Evolutionary conservation across 2,888 invertebrate species (phyloP).

Genomic region (Tipula lateralis): DNA sequence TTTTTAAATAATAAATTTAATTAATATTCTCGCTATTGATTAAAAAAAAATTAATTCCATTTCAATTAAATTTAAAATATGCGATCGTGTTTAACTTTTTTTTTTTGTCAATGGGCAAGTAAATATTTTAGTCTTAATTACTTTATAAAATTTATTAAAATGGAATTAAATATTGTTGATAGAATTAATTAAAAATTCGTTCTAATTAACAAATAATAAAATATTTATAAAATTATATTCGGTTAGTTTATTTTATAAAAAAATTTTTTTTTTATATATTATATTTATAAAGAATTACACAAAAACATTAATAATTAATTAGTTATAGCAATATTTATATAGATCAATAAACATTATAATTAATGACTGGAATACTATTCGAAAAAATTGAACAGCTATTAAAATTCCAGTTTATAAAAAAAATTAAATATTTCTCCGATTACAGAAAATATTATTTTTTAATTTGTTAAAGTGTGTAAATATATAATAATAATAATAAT

Average conservation of each 20-base stretch:
- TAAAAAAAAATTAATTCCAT: not conserved
- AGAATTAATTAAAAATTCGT: conserved; percentile 19
- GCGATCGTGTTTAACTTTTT: not conserved
- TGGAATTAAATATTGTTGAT: not conserved
- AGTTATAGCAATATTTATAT: not conserved
- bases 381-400: not conserved
- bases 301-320: not conserved
- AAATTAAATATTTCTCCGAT: not conserved
- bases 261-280: not conserved
- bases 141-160: not conserved
- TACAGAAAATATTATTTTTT: conserved; percentile 8
- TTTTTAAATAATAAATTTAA: not conserved
- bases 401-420: conserved; percentile 24
- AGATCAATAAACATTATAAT: not conserved
- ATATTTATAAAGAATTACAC: not conserved
- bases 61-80: not conserved
- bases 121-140: conserved; percentile 12
- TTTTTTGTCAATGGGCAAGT: conserved; percentile 11
- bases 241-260: not conserved
- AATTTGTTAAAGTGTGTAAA: not conserved
- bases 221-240: not conserved
- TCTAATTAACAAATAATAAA: conserved; percentile 2
- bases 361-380: conserved; percentile 15
- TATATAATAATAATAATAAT: not conserved
- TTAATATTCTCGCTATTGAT: not conserved